Evolutionary conservation across 1,140 invertebrate species (phyloP), one percentile per base, ranked within the genome.

Genomic region (Leptonema lineaticorne): DNA sequence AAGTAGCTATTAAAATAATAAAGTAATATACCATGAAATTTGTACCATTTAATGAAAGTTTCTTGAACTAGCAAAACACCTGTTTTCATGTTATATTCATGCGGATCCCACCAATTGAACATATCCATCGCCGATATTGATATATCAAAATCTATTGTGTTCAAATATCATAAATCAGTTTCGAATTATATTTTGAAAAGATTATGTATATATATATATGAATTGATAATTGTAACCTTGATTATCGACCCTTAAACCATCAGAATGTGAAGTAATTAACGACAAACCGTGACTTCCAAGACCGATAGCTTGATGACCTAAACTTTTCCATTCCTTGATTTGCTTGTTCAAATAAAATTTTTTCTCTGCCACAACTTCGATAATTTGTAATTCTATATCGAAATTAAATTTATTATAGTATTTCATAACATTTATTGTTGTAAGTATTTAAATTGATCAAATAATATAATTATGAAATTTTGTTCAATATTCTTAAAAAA

Each of bases 91-190:
- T 22, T 20, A 3, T 28, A 27, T 56, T 63, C 64, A 62, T 64
- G 45, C 26, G 1, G 1, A 45, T 70, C 50, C 71, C 71, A 73
- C 71, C 71, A 73, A 30, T 73, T 37, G 30, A 73, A 73, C 50
- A 73, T 67, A 26, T 37, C 30, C 29, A 66, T 29, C 2, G 64
- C 41, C 18, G 63, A 62, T 6, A 69, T 45, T 2, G 64, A 69
- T 63, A 37, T 69, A 67, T 72, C 46, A 63, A 72, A 68, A 60
- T 50, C 18, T 1, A 57, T 66, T 66, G 2, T 41, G 9, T 14
- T 41, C 9, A 41, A 6, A 11, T 33, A 33, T 33, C n/a, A 11
- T 33, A 33, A 14, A 41, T 41, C 16, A 16, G 16, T 62, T 16
- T 22, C 24, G 29, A 41, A 9, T 22, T 20, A 22, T 11, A 20